Base-by-base conservation (phyloP, 2,797 vertebrate genomes). In the Fundulus diaphanus region DNA sequence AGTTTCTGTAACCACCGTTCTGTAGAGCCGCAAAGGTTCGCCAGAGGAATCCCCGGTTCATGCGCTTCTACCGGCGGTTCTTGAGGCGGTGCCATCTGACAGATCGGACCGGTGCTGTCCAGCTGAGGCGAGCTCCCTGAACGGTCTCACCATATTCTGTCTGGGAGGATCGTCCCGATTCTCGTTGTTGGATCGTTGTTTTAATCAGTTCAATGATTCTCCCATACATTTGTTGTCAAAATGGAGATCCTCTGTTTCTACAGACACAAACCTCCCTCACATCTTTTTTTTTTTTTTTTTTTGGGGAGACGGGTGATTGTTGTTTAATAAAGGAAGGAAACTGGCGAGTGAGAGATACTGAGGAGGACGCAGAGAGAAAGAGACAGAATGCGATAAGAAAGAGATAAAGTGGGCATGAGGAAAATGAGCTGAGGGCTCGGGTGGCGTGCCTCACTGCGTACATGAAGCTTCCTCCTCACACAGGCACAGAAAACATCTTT, bases 301-400 rank as follows among this genome's bases (percentile, higher is more conserved):
- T 76, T 59, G 59, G 7, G 31, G 7, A 3, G 31, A 82, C 77
- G 85, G 79, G 68, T 67, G 87, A 89, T 87, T 56, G 72, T 85
- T 85, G 87, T 87, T 89, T 87, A 79, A 82, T 81, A 83, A 82
- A 85, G 88, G 87, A 90, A 92, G 89, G 92, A 92, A 91, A 70
- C 88, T 90, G 88, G 85, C 82, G 82, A 86, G 83, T 37, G 59
- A 82, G 76, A 81, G 90, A 92, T 90, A 88, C 22, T 56, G 82
- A 20, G 71, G 82, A 85, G 84, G 79, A 83, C 54, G 59, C 35
- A 70, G 72, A 83, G 40, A 78, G 78, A 87, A 51, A 86, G 71
- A 85, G 84, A 84, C 59, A 79, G 72, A 81, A 61, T 44, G 57
- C 27, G 89, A 88, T 86, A 88, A 88, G 73, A 70, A 7, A 37